Evolutionary conservation across 2,113 vertebrate species (phyloP).

Genomic region (Nesogale talazaci): DNA sequence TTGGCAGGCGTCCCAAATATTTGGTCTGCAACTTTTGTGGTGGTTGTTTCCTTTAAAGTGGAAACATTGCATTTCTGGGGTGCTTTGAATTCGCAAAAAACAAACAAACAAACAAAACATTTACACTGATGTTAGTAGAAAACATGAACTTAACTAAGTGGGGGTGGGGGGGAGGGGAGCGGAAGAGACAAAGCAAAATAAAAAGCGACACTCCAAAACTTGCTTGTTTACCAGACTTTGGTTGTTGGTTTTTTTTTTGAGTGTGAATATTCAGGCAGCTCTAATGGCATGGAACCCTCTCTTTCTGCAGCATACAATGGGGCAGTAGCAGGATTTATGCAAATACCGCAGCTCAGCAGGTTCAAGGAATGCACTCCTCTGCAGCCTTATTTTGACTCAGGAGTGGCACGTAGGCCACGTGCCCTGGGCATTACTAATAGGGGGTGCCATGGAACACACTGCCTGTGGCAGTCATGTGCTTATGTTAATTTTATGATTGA

Average conservation of each 20-base stretch:
- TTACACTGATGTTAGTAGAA: conserved; percentile 30
- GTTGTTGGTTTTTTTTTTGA: neutral
- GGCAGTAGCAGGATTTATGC: neutral
- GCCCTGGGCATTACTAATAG: neutral
- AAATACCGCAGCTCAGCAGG: neutral
- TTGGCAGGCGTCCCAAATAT: conserved; percentile 35
- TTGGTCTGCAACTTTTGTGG: conserved; percentile 6
- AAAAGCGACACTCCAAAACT: neutral
- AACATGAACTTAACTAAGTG: conserved; percentile 30
- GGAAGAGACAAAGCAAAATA: neutral
- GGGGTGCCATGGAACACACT: neutral
- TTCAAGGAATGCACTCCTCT: neutral
- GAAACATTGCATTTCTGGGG: neutral
- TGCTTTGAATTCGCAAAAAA: conserved; percentile 19
- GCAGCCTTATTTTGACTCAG: neutral
- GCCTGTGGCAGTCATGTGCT: too few relatives aligned
- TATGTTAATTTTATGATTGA: too few relatives aligned
- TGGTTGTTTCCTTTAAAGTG: conserved; percentile 22
- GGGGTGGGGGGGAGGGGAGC: too few relatives aligned
- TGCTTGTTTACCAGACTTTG: neutral
- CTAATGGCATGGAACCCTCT: neutral
- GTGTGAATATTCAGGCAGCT: neutral
- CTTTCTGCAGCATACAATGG: neutral
- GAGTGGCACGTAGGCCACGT: neutral
- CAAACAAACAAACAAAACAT: too few relatives aligned